Evolutionary conservation across 2,888 invertebrate genomes (phyloP), one percentile per base, ranked within the genome.

Genomic region (Apamea sordens): DNA sequence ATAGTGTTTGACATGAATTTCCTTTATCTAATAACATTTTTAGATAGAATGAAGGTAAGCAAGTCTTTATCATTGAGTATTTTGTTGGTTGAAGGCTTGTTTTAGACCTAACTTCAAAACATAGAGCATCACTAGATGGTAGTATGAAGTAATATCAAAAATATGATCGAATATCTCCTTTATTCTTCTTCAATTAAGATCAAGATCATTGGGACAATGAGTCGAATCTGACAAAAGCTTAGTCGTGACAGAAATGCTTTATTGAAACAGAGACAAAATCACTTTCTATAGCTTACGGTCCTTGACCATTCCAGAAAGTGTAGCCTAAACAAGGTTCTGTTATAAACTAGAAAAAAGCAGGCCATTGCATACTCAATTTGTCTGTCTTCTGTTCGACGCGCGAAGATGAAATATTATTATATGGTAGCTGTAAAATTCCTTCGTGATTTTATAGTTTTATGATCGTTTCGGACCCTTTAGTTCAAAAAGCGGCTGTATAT

Each of bases 391-490:
- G 74, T 80, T 90, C 92, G 91, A 91, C 92, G 94, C 94, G 94
- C 92, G 93, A 94, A 92, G 93, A 95, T 96, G 93, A 96, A 94
- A 94, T 96, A 96, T 96, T 93, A 94, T 94, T 96, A 94, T 96
- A 96, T 93, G 93, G 89, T 91, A 89, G 94, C 92, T 92, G 94
- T 96, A 96, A 96, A 96, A 95, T 94, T 93, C 93, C 92, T 90
- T 93, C 93, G 93, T 93, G 93, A 94, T 93, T 95, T 95, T 96
- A 96, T 94, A 92, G 93, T 93, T 96, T 96, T 96, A 96, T 93
- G 92, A 90, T 92, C 89, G 92, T 92, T 93, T 93, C 92, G 92
- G 93, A 88, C 92, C 93, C 93, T 93, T 94, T 92, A 92, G 91
- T 88, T 89, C 88, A 89, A 91, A 93, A 91, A 92, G 89, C 86